Evolutionary conservation across 2,113 vertebrate genomes (phyloP).

Genomic region (Osmerus eperlanus): DNA sequence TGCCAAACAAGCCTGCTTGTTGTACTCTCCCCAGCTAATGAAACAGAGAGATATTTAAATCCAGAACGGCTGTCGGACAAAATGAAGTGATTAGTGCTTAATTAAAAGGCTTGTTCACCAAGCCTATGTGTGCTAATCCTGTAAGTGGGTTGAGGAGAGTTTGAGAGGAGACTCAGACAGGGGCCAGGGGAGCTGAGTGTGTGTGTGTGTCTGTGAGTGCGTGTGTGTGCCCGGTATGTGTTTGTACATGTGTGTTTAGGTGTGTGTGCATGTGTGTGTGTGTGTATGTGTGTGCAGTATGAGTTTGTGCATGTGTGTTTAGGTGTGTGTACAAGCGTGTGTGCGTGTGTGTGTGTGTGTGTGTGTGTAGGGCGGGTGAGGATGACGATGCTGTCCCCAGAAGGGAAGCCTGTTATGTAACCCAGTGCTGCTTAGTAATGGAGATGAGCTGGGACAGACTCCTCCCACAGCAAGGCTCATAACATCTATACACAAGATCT

Average conservation of each 20-base stretch:
- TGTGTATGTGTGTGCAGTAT: neutral
- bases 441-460: too few species aligned
- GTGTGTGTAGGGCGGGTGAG: neutral
- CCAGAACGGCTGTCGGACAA: conserved; percentile 44
- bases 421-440: too few species aligned
- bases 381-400: too few species aligned
- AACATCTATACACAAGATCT: too few species aligned
- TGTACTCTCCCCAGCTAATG: conserved; percentile 29
- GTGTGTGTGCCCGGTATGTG: neutral
- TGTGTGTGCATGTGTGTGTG: neutral
- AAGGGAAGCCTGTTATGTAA: too few species aligned
- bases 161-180: conserved; percentile 34
- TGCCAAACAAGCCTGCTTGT: conserved; percentile 37
- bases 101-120: conserved; percentile 58
- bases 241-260: neutral
- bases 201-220: neutral
- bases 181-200: conserved; percentile 14
- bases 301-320: neutral
- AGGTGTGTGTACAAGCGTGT: conserved; percentile 5
- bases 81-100: conserved; percentile 53
- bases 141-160: conserved; percentile 48
- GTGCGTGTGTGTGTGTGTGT: conserved; percentile 13
- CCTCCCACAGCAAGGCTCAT: too few species aligned
- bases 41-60: conserved; percentile 45
- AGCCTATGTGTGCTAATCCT: conserved; percentile 48